Evolutionary conservation across 2,797 vertebrate species (phyloP).

Genomic region (Phyllotis vaccarum): DNA sequence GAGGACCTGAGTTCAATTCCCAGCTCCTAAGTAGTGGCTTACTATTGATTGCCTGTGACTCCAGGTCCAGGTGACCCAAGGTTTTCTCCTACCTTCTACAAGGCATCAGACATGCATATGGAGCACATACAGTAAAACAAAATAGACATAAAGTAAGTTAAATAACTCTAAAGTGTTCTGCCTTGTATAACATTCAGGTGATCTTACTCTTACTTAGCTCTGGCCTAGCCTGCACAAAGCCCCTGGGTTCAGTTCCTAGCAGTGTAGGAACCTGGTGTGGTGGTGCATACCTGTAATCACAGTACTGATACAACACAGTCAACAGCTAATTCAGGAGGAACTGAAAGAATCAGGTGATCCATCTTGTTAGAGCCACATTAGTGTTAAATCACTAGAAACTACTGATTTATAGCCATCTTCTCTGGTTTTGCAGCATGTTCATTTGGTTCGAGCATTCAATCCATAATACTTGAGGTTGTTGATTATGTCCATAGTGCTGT

Average conservation of each 20-base stretch:
- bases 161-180: background rate
- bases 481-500: background rate
- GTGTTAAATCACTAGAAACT: constrained; percentile 17
- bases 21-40: background rate
- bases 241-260: background rate
- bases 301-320: background rate
- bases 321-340: background rate
- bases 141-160: background rate
- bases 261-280: background rate
- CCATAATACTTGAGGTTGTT: background rate
- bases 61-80: background rate
- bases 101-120: background rate
- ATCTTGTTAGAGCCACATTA: constrained; percentile 23
- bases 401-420: constrained; percentile 21
- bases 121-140: background rate
- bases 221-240: background rate
- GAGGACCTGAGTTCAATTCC: background rate
- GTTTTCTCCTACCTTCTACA: background rate
- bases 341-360: background rate
- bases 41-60: background rate
- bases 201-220: background rate
- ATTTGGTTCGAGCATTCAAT: constrained; percentile 36
- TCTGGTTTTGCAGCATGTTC: background rate
- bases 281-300: background rate
- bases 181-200: background rate